Evolutionary conservation across 2,888 invertebrate genomes (phyloP).

Genomic region (Oasisia sp.): DNA sequence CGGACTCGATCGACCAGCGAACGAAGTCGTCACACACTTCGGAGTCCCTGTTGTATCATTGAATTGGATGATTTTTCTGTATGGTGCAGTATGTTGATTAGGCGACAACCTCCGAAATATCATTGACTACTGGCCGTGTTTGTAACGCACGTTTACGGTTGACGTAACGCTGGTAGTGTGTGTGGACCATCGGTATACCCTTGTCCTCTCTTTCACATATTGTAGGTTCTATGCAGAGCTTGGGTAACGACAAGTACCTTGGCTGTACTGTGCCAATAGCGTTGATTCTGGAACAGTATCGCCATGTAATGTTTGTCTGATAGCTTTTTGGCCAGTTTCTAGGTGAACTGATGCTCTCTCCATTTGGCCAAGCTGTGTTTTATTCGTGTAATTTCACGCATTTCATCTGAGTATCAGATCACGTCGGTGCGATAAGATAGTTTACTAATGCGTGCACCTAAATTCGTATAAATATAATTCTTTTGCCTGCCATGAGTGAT

Average conservation of each 20-base stretch:
- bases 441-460: not conserved
- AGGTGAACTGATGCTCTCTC: not conserved
- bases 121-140: not conserved
- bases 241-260: not conserved
- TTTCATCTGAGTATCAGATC: not conserved
- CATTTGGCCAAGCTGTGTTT: not conserved
- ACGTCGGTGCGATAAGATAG: not conserved
- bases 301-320: not conserved
- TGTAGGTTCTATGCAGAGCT: conserved; percentile 17
- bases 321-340: conserved; percentile 6
- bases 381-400: conserved; percentile 4
- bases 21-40: not conserved
- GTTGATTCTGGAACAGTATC: not conserved
- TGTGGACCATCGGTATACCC: not conserved
- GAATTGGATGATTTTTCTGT: not conserved
- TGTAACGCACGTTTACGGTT: not conserved
- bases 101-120: conserved; percentile 10
- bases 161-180: not conserved
- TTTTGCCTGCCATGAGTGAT: not conserved
- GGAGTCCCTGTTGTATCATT: conserved; percentile 3
- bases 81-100: conserved; percentile 7
- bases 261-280: not conserved
- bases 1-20: not conserved
- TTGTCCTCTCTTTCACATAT: not conserved
- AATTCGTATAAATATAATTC: not conserved